phyloP scores from a whole-genome alignment of 92 coral and sea anemone species.

The Meandrina meandrites region DNA sequence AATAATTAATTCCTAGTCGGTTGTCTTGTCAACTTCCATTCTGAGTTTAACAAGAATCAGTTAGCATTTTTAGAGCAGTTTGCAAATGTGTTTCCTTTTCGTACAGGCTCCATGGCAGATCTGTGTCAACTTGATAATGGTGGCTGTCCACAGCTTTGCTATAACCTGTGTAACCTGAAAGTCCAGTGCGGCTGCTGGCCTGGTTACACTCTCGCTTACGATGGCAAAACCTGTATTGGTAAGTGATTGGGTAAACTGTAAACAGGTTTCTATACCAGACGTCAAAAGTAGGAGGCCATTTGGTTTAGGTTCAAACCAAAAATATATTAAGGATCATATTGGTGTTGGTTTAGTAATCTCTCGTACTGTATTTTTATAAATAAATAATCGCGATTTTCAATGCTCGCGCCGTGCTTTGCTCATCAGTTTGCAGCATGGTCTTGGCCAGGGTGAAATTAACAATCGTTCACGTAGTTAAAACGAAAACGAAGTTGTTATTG shows the following conservation, averaged over 20 bases:
- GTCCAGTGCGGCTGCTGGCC: constrained; percentile 94
- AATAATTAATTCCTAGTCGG: too few relatives aligned
- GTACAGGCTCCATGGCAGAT: constrained; percentile 84
- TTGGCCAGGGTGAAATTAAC: too few relatives aligned
- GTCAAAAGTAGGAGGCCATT: neutral
- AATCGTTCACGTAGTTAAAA: too few relatives aligned
- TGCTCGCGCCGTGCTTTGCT: too few relatives aligned
- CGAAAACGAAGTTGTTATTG: too few relatives aligned
- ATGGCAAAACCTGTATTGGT: constrained; percentile 92
- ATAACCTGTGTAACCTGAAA: constrained; percentile 90
- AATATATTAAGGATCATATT: too few relatives aligned
- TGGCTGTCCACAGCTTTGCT: constrained; percentile 90
- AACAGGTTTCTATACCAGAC: neutral
- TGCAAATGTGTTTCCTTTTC: neutral
- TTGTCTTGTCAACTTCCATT: neutral
- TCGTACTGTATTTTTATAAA: too few relatives aligned
- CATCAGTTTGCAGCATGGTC: too few relatives aligned
- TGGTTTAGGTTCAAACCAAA: too few relatives aligned
- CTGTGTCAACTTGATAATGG: constrained; percentile 95
- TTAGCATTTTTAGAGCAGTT: neutral
- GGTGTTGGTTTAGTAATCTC: too few relatives aligned
- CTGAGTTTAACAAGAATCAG: neutral
- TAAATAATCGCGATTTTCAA: too few relatives aligned
- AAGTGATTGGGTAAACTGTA: neutral
- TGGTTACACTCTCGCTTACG: constrained; percentile 91